Conservation (phyloP, 2,113 vertebrate species). For the Baryphthengus martii region DNA sequence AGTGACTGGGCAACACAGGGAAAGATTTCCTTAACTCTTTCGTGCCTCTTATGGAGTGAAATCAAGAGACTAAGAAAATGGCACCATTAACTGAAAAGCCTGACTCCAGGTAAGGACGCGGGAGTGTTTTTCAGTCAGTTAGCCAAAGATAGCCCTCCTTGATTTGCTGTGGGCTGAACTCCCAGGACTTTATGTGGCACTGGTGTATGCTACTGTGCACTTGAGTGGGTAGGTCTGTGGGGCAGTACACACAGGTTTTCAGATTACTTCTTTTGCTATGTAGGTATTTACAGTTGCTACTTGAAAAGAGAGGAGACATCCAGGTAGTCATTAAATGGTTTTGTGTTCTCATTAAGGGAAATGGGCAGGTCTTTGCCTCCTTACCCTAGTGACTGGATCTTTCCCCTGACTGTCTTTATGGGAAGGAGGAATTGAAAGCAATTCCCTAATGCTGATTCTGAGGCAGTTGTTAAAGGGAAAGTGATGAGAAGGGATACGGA, state of each 20-base stretch:
- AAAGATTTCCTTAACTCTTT: conserved; percentile 26
- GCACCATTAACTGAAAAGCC: conserved; percentile 59
- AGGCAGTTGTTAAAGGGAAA: not conserved
- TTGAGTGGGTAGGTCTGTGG: not conserved
- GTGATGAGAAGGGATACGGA: not conserved
- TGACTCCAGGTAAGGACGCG: conserved; percentile 46
- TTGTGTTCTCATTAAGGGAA: not conserved
- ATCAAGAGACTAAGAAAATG: conserved; percentile 22
- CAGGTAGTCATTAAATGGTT: not conserved
- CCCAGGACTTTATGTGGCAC: not conserved
- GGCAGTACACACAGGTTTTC: not conserved
- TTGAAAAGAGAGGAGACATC: not conserved
- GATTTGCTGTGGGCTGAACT: not conserved
- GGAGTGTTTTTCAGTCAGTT: not conserved
- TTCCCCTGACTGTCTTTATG: not conserved
- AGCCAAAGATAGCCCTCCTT: not conserved
- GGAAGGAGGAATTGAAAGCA: not conserved
- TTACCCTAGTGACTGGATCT: not conserved
- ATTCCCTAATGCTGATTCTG: not conserved
- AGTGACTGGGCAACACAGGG: not conserved
- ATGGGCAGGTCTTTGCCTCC: not conserved
- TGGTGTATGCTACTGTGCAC: not conserved
- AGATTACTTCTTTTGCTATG: not conserved
- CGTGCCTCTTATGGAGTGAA: not conserved
- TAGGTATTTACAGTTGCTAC: not conserved